Percentiles rank a stretch among this genome's conserved stretches.
Conservation (phyloP, 2,113 vertebrate species). For the Pyxicephalus adspersus region DNA sequence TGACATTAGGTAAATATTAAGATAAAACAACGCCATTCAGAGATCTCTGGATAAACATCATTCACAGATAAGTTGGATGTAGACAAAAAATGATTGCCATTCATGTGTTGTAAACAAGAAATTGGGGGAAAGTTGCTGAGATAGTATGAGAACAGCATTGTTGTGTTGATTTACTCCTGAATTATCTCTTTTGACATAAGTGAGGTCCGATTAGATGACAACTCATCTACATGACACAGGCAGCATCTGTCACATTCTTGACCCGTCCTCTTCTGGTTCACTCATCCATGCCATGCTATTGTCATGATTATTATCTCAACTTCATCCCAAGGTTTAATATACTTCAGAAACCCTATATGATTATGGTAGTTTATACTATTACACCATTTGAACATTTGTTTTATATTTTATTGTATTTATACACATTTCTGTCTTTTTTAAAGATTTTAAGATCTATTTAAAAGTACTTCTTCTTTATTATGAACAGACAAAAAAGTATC, state of each 20-base stretch:
- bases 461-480: too few relatives aligned
- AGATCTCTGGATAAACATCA: constrained; percentile 19
- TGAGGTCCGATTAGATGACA: constrained; percentile 44
- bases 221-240: constrained; percentile 55
- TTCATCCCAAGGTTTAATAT: constrained; percentile 11
- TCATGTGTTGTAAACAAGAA: constrained; percentile 37
- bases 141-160: neutral
- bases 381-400: neutral
- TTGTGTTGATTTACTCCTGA: constrained; percentile 38
- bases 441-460: too few relatives aligned
- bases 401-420: too few relatives aligned
- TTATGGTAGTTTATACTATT: neutral
- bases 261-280: constrained; percentile 45
- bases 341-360: neutral
- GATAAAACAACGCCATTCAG: constrained; percentile 11
- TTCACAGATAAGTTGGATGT: neutral
- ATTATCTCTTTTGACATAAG: constrained; percentile 53
- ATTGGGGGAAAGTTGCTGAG: neutral
- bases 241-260: constrained; percentile 53
- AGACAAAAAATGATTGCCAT: constrained; percentile 32
- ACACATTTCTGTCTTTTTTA: too few relatives aligned
- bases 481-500: too few relatives aligned
- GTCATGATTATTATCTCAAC: constrained; percentile 45
- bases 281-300: constrained; percentile 47
- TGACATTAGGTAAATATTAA: constrained; percentile 37